Conservation (phyloP, 2,797 vertebrate species). For the Xenops minutus region DNA sequence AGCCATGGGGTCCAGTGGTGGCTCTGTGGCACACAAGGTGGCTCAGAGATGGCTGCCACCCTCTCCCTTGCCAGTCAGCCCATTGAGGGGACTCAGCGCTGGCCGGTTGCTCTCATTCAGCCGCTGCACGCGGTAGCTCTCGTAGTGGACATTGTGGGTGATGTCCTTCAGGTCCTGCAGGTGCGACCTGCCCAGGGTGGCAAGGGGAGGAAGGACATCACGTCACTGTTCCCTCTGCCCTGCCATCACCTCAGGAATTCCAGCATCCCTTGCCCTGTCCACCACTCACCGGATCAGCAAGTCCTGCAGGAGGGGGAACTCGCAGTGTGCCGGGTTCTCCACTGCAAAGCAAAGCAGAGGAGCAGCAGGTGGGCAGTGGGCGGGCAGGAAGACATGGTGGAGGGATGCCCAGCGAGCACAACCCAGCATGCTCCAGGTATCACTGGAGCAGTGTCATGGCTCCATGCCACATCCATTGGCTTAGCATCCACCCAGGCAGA, state of each 20-base stretch:
- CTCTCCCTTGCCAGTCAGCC: slow-evolving; percentile 58
- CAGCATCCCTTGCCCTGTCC: rapidly evolving
- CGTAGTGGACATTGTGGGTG: slow-evolving; percentile 93
- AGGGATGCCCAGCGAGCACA: rapidly evolving
- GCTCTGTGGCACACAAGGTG: background rate
- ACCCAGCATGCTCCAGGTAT: rapidly evolving
- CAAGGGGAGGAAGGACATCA: background rate
- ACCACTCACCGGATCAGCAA: slow-evolving; percentile 89
- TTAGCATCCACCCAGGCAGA: background rate
- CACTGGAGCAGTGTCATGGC: rapidly evolving
- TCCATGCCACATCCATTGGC: rapidly evolving
- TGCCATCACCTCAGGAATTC: rapidly evolving
- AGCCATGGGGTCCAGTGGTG: background rate
- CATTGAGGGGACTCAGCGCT: slow-evolving; percentile 65
- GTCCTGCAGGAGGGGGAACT: slow-evolving; percentile 91
- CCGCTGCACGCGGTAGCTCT: slow-evolving; percentile 86
- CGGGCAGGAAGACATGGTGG: background rate
- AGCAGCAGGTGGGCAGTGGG: background rate
- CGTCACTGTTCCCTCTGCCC: rapidly evolving
- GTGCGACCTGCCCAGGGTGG: slow-evolving; percentile 81
- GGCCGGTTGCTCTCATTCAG: slow-evolving; percentile 87
- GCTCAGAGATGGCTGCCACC: slow-evolving; percentile 76
- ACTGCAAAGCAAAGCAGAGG: slow-evolving; percentile 78
- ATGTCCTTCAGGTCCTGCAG: slow-evolving; percentile 96
- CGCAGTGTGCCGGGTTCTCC: slow-evolving; percentile 91